These are phyloP conservation scores for Hassar affinis DNA, from an alignment of 2,113 vertebrate species.

Conservation along the genomic window DNA sequence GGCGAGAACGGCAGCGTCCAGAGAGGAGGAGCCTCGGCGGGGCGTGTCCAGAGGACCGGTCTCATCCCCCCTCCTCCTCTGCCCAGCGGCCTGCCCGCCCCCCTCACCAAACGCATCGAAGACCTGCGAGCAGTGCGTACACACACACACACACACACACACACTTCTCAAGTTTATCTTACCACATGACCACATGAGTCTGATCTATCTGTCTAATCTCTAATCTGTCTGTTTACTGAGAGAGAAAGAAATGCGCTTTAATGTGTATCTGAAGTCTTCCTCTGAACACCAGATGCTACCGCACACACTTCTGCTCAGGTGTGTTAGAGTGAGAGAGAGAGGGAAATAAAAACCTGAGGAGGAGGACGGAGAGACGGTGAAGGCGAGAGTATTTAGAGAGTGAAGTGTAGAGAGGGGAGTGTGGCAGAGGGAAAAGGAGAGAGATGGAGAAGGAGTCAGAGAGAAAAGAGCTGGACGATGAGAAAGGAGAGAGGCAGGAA, in stretches of 20 bases:
- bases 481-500: not conserved
- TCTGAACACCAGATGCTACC: not conserved
- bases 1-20: constrained; percentile 81
- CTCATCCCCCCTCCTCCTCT: constrained; percentile 75
- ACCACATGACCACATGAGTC: not conserved
- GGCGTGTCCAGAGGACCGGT: constrained; percentile 63
- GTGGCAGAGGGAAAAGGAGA: not conserved
- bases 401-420: not conserved
- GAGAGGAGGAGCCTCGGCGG: constrained; percentile 60
- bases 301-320: not conserved
- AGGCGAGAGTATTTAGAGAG: not conserved
- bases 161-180: too few relatives aligned
- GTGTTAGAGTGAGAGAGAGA: not conserved
- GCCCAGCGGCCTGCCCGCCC: constrained; percentile 82
- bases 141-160: not conserved
- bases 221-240: not conserved
- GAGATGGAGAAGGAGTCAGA: not conserved
- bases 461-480: not conserved
- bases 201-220: not conserved
- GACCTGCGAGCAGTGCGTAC: constrained; percentile 85
- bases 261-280: not conserved
- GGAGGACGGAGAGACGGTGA: not conserved
- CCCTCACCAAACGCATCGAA: constrained; percentile 89
- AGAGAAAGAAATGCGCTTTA: not conserved
- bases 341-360: not conserved